Base-by-base conservation (phyloP, 2,888 invertebrate genomes). In the Campaea margaritaria region DNA sequence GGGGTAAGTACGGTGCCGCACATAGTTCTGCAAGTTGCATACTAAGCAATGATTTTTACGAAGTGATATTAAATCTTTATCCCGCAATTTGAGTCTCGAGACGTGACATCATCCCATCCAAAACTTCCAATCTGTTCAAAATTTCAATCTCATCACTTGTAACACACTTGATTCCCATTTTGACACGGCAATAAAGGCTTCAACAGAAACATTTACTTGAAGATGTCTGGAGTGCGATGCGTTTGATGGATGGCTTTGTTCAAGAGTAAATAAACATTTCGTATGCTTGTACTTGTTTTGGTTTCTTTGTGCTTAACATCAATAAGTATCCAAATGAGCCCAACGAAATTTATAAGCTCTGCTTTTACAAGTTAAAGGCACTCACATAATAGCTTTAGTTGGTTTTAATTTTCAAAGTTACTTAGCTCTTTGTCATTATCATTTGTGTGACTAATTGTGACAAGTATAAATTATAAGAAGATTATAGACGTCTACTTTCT, bases 121-220 rank as follows among this genome's bases (percentile, higher is more conserved):
- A 34, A 34, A 34, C 9, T 5, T 34, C 34, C 21, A 21, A 21
- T 21, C 21, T 21, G 21, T 21, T 11, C 34, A 34, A 9, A 34
- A 5, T 34, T 34, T 34, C 34, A 34, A 3, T 34, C 11, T 34
- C 16, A 42, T 15, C 15, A 38, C n/a, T 10, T 14, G 41, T 58
- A 46, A 36, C 46, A 16, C 42, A n/a, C 55, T 55, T 42, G 42
- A 47, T 55, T 3, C 45, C 50, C 28, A 46, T 44, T 58, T 53
- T 48, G 53, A 51, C 44, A 47, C 41, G 12, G 34, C 38, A 39
- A 57, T 63, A 66, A 61, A 66, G 54, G 14, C 42, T 57, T 62
- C 58, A 62, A 51, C 51, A 51, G 34, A 43, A 44, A 57, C 46
- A 58, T 55, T 36, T 49, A 43, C 14, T 50, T 44, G 45, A n/a